Evolutionary conservation across 2,888 invertebrate species (phyloP), one percentile per base, ranked within the genome.

Genomic region (Vanessa cardui): DNA sequence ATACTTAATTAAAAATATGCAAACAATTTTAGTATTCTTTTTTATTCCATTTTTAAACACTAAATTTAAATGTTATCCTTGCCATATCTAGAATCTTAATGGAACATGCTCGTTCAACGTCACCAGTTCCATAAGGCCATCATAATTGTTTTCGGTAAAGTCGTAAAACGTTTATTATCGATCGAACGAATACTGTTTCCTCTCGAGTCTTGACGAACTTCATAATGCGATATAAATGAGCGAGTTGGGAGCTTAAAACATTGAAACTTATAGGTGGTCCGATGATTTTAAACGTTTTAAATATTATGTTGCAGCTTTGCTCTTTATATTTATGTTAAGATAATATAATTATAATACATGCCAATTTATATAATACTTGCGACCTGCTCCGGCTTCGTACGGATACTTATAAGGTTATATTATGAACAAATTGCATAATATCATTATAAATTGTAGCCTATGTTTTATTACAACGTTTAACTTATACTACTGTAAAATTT

Each of bases 131-230:
- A 56, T 66, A 65, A 54, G 18, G 26, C 18, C 18, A 45, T 59
- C 9, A 63, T 64, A 44, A 61, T 71, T 61, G 61, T 63, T 71
- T 68, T 71, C 61, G 59, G 68, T 67, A 66, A 33, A 66, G 60
- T 74, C 71, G 70, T 74, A 74, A 72, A 73, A 64, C 26, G 66
- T 74, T 72, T 73, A 74, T 72, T 66, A 47, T 9, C 49, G 49
- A 73, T 72, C 68, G 44, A 71, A 69, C 66, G 54, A 65, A 58
- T 66, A 56, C 54, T n/a, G 62, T 49, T 52, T 45, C 63, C 44
- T 44, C 39, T 56, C 47, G 56, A 61, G 26, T 49, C 45, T 60
- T 67, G 66, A 68, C 60, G 50, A 65, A 64, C 58, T 58, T 66
- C 60, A 56, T 61, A 63, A 59, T 49, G 26, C 54, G 45, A 62